A percentile compares a stretch with the other conserved stretches of the same genome.
These are phyloP conservation scores for Dascillus cervinus DNA, from an alignment of 2,888 invertebrate genomes.

Conservation along the genomic window DNA sequence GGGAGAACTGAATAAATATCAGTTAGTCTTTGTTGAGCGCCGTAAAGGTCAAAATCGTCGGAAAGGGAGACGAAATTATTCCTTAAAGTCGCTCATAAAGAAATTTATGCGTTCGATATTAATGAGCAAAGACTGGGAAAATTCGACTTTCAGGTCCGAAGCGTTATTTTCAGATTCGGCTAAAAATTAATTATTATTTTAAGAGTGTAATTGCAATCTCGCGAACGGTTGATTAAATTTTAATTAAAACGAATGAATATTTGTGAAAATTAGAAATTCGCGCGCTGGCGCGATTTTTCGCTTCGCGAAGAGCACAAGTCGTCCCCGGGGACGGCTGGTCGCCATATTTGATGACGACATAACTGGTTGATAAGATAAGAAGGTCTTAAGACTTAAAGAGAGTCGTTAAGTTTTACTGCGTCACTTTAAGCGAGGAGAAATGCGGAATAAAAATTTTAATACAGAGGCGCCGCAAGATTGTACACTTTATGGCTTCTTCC, in stretches of 20 bases:
- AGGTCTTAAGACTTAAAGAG: constrained; percentile 37
- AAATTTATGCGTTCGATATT: constrained; percentile 28
- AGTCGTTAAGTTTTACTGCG: constrained; percentile 39
- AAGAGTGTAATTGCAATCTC: constrained; percentile 38
- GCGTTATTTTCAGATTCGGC: constrained; percentile 13
- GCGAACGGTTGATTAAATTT: constrained; percentile 42
- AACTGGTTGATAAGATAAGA: constrained; percentile 42
- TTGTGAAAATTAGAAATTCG: constrained; percentile 42
- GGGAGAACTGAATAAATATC: constrained; percentile 39
- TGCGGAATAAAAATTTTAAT: constrained; percentile 15
- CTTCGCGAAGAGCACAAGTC: constrained; percentile 11
- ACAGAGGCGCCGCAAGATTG: constrained; percentile 15
- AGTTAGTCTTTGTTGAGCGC: constrained; percentile 33
- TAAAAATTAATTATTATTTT: constrained; percentile 37
- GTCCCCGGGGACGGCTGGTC: constrained; percentile 26
- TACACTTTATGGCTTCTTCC: constrained; percentile 11
- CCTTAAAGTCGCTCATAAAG: constrained; percentile 28
- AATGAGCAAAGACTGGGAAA: neutral
- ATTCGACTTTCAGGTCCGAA: neutral
- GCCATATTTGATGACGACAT: constrained; percentile 40
- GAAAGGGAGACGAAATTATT: constrained; percentile 20
- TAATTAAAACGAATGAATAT: constrained; percentile 44
- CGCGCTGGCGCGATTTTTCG: constrained; percentile 20
- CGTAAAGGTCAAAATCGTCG: constrained; percentile 26
- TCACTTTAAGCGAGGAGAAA: constrained; percentile 22